Evolutionary conservation across 2,113 vertebrate species (phyloP), one percentile per base, ranked within the genome.

Genomic region (Eurystomus gularis): DNA sequence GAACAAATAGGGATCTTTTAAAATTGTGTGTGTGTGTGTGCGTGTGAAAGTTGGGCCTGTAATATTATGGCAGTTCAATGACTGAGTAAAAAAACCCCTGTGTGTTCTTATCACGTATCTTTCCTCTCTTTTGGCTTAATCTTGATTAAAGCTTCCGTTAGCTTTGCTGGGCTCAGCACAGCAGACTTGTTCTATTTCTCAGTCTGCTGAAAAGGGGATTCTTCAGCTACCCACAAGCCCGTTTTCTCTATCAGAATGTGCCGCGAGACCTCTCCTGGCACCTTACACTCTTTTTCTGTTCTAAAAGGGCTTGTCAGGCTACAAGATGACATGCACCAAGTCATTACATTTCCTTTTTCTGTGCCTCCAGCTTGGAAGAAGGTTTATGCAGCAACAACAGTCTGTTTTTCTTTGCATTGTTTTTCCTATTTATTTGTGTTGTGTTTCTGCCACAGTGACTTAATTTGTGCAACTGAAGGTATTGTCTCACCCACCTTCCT

Each of bases 361-460:
- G 60, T 1, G 62, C 77, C 86, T 94, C 70, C 82, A 95, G 93
- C 82, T 92, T 89, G 82, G 82, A 85, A 92, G 66, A 80, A 82
- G 82, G 69, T 90, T 95, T 92, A 72, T 86, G 60, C 64, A 92
- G 92, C 57, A 88, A 78, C 84, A 90, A 91, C 42, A 87, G 62
- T 39, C 93, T 95, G 80, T 14, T 93, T 92, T 89, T 3, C 83
- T 89, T 93, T 86, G 77, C 82, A 90, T 85, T 90, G 84, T 73
- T 85, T 77, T 66, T 35, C 25, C 82, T 93, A 33, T 93, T 92
- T 95, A 75, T 96, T 92, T 78, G 39, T 85, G 86, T 93, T 87
- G 70, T 93, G 69, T 94, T 95, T 88, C 95, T 97, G 94, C 92
- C 94, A 94, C 82, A 90, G 92, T 81, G 96, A 92, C 92, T 97